These are phyloP conservation scores for Craniophora ligustri DNA, from an alignment of 2,888 invertebrate species.

Conservation along the genomic window DNA sequence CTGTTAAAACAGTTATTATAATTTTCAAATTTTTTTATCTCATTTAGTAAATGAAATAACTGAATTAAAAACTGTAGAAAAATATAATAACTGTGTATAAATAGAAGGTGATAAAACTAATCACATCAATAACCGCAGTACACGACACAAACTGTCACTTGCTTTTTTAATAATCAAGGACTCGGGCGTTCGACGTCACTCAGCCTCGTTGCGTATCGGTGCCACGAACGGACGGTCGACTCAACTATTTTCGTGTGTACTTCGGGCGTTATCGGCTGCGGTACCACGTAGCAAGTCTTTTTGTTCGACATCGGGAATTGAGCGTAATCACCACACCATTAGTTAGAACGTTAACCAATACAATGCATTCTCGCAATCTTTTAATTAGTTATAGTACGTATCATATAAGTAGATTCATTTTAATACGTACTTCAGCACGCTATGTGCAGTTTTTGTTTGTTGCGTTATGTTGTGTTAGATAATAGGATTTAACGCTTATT, in stretches of 20 bases:
- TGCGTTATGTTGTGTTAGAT: conserved; percentile 33
- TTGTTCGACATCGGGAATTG: conserved; percentile 48
- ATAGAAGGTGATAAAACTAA: conserved; percentile 42
- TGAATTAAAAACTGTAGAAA: too few relatives aligned
- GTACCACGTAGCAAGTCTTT: conserved; percentile 47
- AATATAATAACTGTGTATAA: conserved; percentile 15
- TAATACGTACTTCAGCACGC: conserved; percentile 7
- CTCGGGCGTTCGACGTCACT: conserved; percentile 61
- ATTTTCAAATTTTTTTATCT: not conserved
- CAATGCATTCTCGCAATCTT: conserved; percentile 52
- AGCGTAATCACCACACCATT: conserved; percentile 56
- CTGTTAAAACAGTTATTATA: not conserved
- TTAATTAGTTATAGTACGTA: conserved; percentile 35
- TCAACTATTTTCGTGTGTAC: conserved; percentile 69
- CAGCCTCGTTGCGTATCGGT: conserved; percentile 68
- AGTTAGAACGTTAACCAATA: conserved; percentile 51
- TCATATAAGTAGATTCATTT: conserved; percentile 10
- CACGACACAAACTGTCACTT: conserved; percentile 64
- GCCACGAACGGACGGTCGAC: conserved; percentile 64
- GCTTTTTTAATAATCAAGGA: conserved; percentile 74
- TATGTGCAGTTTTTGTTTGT: conserved; percentile 22
- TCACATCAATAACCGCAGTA: conserved; percentile 55
- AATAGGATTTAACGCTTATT: too few relatives aligned
- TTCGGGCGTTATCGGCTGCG: conserved; percentile 58
- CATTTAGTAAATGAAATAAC: too few relatives aligned